Evolutionary conservation across 2,797 vertebrate genomes (phyloP).

Genomic region (Staurois parvus): DNA sequence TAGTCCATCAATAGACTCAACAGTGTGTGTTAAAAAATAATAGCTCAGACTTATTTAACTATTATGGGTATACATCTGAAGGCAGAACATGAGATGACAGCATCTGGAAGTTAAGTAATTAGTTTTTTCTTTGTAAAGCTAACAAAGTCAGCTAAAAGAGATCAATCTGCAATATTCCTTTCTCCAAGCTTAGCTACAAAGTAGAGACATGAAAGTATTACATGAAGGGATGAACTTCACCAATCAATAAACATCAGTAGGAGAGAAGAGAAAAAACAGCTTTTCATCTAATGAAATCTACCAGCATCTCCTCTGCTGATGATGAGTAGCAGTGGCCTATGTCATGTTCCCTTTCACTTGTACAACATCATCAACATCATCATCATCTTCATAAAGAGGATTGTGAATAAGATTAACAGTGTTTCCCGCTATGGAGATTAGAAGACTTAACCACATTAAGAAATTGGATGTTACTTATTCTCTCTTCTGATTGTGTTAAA

Average conservation of each 20-base stretch:
- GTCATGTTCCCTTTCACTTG: constrained; percentile 76
- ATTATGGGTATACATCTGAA: constrained; percentile 75
- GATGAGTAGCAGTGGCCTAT: constrained; percentile 72
- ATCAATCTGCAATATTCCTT: constrained; percentile 98
- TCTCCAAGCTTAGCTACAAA: constrained; percentile 86
- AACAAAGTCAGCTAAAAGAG: constrained; percentile 85
- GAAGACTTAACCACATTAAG: neutral
- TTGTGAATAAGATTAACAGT: neutral
- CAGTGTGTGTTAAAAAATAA: constrained; percentile 84
- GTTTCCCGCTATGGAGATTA: neutral
- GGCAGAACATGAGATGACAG: constrained; percentile 76
- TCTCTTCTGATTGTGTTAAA: neutral
- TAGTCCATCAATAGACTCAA: constrained; percentile 85
- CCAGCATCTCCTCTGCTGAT: constrained; percentile 69
- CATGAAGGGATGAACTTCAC: constrained; percentile 91
- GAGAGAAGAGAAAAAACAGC: constrained; percentile 72
- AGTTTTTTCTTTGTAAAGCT: constrained; percentile 69
- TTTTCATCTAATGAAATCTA: constrained; percentile 74
- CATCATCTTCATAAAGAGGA: constrained; percentile 73
- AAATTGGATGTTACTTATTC: neutral
- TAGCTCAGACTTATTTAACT: constrained; percentile 86
- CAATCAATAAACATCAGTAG: constrained; percentile 97
- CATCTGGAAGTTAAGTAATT: constrained; percentile 79
- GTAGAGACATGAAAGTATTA: constrained; percentile 91
- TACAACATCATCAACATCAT: constrained; percentile 42